Conservation (phyloP, 2,113 vertebrate genomes). For the cattle (Bos taurus) region DNA sequence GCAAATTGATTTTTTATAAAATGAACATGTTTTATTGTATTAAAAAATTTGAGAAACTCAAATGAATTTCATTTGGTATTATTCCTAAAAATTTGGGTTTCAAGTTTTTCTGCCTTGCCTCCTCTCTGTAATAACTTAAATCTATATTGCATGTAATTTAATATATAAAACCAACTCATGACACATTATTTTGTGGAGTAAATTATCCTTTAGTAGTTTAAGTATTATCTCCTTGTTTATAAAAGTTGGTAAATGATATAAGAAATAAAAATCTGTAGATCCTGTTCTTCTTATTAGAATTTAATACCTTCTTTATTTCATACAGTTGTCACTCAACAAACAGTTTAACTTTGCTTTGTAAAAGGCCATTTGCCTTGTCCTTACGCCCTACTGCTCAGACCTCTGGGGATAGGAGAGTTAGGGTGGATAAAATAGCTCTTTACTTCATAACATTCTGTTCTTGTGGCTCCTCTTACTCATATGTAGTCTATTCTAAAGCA, state of each 20-base stretch:
- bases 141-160: neutral
- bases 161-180: neutral
- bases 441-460: slow-evolving; percentile 43
- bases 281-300: neutral
- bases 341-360: slow-evolving; percentile 1
- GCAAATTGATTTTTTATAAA: slow-evolving; percentile 23
- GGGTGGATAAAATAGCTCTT: slow-evolving; percentile 29
- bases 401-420: neutral
- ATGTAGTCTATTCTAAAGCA: neutral
- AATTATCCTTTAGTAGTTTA: slow-evolving; percentile 1
- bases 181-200: neutral
- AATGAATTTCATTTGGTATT: neutral
- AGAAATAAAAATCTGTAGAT: neutral
- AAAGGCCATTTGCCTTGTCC: neutral
- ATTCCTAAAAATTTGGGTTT: neutral
- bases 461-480: slow-evolving; percentile 31
- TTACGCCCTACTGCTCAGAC: neutral
- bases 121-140: neutral
- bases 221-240: neutral
- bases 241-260: slow-evolving; percentile 11
- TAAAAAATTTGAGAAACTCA: slow-evolving; percentile 6
- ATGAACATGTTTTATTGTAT: neutral
- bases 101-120: neutral
- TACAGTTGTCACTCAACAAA: neutral
- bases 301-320: neutral